Evolutionary conservation across 2,888 invertebrate genomes (phyloP).

Genomic region (Cosmia trapezina): DNA sequence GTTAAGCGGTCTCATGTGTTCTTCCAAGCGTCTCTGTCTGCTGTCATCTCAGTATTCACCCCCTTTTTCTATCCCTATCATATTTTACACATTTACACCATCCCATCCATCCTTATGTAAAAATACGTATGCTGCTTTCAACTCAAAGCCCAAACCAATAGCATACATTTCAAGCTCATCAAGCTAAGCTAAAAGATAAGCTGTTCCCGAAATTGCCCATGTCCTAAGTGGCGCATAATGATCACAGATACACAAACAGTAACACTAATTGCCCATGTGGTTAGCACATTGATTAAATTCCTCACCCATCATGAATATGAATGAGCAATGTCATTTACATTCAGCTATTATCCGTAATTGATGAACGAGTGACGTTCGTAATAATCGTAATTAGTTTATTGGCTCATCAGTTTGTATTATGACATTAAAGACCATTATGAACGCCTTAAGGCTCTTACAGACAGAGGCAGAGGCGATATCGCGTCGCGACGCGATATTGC

Average conservation of each 20-base stretch:
- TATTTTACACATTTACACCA: neutral
- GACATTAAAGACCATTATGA: conserved; percentile 33
- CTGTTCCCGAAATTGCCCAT: conserved; percentile 33
- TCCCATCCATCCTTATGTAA: neutral
- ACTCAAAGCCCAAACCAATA: neutral
- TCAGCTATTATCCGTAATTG: conserved; percentile 70
- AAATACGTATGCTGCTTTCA: neutral
- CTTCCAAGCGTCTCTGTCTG: neutral
- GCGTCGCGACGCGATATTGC: too few relatives aligned
- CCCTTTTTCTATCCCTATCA: neutral
- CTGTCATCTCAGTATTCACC: neutral
- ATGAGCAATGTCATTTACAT: conserved; percentile 76
- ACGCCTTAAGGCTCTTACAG: too few relatives aligned
- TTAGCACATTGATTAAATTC: conserved; percentile 78
- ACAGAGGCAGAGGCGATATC: too few relatives aligned
- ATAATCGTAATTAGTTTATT: conserved; percentile 63
- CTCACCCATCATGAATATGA: conserved; percentile 75
- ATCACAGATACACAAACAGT: conserved; percentile 58
- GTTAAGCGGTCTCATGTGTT: neutral
- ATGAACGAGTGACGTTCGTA: conserved; percentile 58
- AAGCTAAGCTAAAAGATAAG: conserved; percentile 38
- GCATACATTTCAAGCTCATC: conserved; percentile 23
- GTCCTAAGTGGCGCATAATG: conserved; percentile 55
- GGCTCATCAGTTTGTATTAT: conserved; percentile 35
- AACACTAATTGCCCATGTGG: conserved; percentile 70